A percentile compares a stretch with the other conserved stretches of the same genome.
Evolutionary conservation across 2,113 vertebrate genomes (phyloP).

Genomic region (Marmota flaviventris): DNA sequence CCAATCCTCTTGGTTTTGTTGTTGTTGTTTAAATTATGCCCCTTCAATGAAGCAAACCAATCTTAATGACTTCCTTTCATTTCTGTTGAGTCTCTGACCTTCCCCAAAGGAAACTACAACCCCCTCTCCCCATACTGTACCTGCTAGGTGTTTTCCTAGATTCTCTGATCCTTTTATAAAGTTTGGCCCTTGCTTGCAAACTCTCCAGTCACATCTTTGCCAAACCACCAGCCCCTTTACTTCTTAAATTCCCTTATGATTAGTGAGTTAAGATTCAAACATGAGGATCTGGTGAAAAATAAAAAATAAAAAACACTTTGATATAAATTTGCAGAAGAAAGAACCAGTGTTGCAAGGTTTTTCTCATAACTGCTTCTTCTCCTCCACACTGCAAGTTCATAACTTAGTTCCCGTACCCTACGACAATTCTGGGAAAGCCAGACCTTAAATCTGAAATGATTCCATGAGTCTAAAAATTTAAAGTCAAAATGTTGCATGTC

Average conservation of each 20-base stretch:
- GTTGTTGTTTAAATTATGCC: no score
- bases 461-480: background rate
- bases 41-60: background rate
- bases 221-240: background rate
- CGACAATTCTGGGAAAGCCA: background rate
- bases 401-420: background rate
- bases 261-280: conserved; percentile 50
- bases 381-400: background rate
- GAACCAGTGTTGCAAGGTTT: background rate
- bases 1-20: background rate
- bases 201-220: background rate
- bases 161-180: background rate
- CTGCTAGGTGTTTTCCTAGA: background rate
- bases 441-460: background rate
- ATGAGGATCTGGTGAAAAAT: conserved; percentile 29
- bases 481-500: background rate
- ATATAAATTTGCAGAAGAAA: conserved; percentile 60
- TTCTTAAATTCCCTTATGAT: conserved; percentile 38
- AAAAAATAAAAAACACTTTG: background rate
- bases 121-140: background rate
- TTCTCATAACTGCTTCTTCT: conserved; percentile 27
- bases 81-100: background rate
- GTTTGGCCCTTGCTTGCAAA: background rate
- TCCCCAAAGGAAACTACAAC: background rate
- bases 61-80: background rate